A percentile compares a stretch with the other conserved stretches of the same genome.
Conservation (phyloP, 2,113 vertebrate genomes). For the Ceyx melanurus region DNA sequence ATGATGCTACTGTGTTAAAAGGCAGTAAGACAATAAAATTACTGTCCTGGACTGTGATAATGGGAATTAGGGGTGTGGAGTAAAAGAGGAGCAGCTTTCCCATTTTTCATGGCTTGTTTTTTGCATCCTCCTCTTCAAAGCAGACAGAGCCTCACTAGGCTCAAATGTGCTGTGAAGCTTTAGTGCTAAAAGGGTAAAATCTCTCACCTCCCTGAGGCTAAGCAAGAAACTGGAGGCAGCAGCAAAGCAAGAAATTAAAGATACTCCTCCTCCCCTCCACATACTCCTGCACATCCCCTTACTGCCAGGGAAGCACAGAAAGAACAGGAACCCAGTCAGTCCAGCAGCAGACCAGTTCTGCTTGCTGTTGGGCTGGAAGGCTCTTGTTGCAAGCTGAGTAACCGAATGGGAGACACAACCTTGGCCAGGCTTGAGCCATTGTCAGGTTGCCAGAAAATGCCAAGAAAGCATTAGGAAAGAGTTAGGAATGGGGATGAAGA, state of each 20-base stretch:
- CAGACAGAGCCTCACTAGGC: neutral
- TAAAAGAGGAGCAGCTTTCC: neutral
- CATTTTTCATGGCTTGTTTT: neutral
- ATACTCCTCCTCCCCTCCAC: neutral
- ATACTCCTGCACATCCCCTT: neutral
- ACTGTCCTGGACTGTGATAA: neutral
- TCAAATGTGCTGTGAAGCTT: neutral
- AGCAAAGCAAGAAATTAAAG: neutral
- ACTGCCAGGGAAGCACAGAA: neutral
- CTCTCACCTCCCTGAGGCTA: neutral
- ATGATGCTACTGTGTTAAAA: neutral
- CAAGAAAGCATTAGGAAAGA: neutral
- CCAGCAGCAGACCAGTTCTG: neutral
- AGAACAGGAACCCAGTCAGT: neutral
- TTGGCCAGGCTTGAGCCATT: slow-evolving; percentile 13
- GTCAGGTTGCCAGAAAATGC: neutral
- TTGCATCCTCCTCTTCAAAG: neutral
- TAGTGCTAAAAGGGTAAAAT: neutral
- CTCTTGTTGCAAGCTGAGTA: neutral
- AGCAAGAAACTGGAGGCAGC: neutral
- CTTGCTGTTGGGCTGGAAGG: neutral
- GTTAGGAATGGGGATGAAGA: neutral
- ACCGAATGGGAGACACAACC: slow-evolving; percentile 3
- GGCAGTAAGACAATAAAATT: neutral
- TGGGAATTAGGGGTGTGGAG: neutral